Conservation (phyloP, 2,113 vertebrate species). For the Tringa solitaria region DNA sequence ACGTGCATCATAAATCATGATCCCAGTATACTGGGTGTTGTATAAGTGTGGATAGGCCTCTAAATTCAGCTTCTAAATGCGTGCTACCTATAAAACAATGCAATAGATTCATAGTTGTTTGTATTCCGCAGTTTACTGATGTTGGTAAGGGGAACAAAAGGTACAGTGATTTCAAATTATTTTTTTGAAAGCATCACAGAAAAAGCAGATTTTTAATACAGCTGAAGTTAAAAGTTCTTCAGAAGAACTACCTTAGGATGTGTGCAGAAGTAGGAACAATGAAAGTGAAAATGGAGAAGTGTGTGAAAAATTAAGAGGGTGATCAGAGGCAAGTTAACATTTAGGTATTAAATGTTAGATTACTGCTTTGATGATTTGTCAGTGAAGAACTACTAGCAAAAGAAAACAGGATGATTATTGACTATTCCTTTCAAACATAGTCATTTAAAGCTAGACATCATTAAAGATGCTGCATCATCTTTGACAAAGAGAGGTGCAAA, state of each 20-base stretch:
- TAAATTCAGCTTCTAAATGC: not conserved
- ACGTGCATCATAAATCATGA: not conserved
- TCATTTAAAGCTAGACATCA: not conserved
- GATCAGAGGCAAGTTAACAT: not conserved
- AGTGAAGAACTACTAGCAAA: not conserved
- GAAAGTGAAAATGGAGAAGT: not conserved
- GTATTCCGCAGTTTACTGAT: not conserved
- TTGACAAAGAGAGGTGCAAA: not conserved
- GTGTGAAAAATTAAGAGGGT: not conserved
- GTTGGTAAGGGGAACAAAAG: not conserved
- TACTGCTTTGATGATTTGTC: not conserved
- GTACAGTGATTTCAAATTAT: not conserved
- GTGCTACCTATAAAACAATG: not conserved
- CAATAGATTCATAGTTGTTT: not conserved
- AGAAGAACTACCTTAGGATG: not conserved
- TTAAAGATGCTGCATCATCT: not conserved
- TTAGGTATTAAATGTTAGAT: not conserved
- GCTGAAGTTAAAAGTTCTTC: not conserved
- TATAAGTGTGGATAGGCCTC: not conserved
- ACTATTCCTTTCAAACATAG: not conserved
- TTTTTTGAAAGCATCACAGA: not conserved
- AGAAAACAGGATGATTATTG: not conserved
- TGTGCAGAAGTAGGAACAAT: not conserved
- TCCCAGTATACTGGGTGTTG: not conserved
- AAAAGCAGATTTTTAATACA: not conserved